Evolutionary conservation across 2,113 vertebrate genomes (phyloP).

Genomic region (Lota lota): DNA sequence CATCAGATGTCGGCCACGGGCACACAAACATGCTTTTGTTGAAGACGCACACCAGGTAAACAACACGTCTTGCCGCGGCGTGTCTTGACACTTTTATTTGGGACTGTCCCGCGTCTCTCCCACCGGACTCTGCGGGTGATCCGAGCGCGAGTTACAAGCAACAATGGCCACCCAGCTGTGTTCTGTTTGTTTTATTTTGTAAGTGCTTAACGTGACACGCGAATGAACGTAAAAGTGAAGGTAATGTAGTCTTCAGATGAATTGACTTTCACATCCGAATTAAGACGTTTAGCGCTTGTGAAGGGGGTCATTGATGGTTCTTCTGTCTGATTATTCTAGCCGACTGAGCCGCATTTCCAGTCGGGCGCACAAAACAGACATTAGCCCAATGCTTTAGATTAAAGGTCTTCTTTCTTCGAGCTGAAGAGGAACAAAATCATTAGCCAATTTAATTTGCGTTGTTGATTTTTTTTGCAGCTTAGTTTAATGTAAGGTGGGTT

Average conservation of each 20-base stretch:
- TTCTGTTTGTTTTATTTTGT: too few species aligned
- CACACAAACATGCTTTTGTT: slow-evolving; percentile 19
- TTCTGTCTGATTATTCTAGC: slow-evolving; percentile 24
- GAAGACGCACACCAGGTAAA: slow-evolving; percentile 41
- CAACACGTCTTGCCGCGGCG: slow-evolving; percentile 24
- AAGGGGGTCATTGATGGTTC: neutral
- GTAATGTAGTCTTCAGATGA: too few species aligned
- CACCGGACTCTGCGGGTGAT: too few species aligned
- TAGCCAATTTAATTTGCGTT: slow-evolving; percentile 44
- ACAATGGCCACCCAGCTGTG: too few species aligned
- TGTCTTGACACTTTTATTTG: neutral
- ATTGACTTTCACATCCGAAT: too few species aligned
- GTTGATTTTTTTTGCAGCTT: neutral
- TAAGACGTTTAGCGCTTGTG: too few species aligned
- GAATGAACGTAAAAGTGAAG: too few species aligned
- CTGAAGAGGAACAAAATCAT: slow-evolving; percentile 47
- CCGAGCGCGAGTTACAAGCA: too few species aligned
- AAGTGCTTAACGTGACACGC: too few species aligned
- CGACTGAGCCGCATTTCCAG: slow-evolving; percentile 54
- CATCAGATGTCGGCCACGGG: slow-evolving; percentile 32
- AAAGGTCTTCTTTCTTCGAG: slow-evolving; percentile 37
- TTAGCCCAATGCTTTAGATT: slow-evolving; percentile 33
- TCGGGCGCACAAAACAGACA: slow-evolving; percentile 41
- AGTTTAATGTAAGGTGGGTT: neutral
- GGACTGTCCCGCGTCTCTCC: too few species aligned